phyloP scores from a whole-genome alignment of 1,140 invertebrate genomes.

The Asobara japonica region DNA sequence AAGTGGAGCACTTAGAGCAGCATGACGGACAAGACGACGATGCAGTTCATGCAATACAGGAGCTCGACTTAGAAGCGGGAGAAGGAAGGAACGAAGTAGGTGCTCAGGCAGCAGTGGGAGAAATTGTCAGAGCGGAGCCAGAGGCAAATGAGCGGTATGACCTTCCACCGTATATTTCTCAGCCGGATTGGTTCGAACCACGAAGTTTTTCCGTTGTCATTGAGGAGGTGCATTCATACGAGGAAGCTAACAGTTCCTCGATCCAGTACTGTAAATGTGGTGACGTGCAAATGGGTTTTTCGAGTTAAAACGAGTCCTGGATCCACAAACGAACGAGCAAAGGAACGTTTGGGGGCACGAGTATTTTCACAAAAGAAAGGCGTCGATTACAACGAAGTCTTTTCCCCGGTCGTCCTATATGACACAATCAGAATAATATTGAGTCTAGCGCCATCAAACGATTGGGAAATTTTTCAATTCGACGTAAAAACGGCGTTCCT shows the following conservation, averaged over 20 bases:
- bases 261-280: background rate
- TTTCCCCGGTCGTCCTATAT: conserved; percentile 47
- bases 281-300: conserved; percentile 36
- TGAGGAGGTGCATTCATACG: conserved; percentile 3
- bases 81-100: too few species aligned
- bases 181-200: conserved; percentile 14
- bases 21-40: too few species aligned
- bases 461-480: conserved; percentile 48
- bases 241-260: background rate
- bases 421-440: conserved; percentile 42
- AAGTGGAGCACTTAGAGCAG: too few species aligned
- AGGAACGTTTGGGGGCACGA: conserved; percentile 41
- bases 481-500: conserved; percentile 49
- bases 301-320: background rate
- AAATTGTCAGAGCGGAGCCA: too few species aligned
- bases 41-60: too few species aligned
- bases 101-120: too few species aligned
- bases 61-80: too few species aligned
- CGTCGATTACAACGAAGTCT: conserved; percentile 38
- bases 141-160: too few species aligned
- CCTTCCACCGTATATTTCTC: background rate
- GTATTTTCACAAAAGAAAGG: conserved; percentile 39
- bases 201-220: background rate
- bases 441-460: conserved; percentile 43
- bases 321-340: conserved; percentile 23